A percentile compares a stretch with the other conserved stretches of the same genome.
These are phyloP conservation scores for Scrobipalpa costella DNA, from an alignment of 2,888 invertebrate genomes.

Conservation along the genomic window DNA sequence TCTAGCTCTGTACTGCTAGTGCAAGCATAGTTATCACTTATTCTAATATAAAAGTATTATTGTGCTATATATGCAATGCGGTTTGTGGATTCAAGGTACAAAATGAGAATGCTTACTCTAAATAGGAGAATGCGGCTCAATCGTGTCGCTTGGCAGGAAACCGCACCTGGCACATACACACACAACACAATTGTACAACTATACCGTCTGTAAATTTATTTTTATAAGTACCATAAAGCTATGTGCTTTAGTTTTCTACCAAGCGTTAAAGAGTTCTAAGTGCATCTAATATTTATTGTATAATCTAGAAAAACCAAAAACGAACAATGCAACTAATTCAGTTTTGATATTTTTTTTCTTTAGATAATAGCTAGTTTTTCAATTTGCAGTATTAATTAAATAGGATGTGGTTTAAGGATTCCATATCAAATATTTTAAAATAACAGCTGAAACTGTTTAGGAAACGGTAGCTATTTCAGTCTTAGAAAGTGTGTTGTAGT, in stretches of 20 bases:
- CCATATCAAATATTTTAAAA: no score
- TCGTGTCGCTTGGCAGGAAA: slow-evolving; percentile 77
- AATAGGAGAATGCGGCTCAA: slow-evolving; percentile 77
- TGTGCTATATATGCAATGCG: slow-evolving; percentile 23
- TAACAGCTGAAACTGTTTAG: no score
- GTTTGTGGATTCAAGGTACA: slow-evolving; percentile 22
- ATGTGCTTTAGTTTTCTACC: slow-evolving; percentile 17
- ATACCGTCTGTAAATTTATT: background rate
- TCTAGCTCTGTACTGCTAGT: background rate
- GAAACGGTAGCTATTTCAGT: no score
- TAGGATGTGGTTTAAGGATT: no score
- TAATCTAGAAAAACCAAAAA: background rate
- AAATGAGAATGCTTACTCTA: slow-evolving; percentile 70
- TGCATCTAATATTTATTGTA: background rate
- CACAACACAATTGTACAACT: background rate
- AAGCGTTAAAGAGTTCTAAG: slow-evolving; percentile 5
- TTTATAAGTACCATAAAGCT: background rate
- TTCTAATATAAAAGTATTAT: background rate
- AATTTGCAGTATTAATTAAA: no score
- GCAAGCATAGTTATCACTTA: slow-evolving; percentile 2
- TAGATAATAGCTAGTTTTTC: no score
- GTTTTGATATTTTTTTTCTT: no score
- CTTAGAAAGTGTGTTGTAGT: no score
- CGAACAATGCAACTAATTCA: background rate
- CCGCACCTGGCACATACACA: slow-evolving; percentile 75